Evolutionary conservation across 2,888 invertebrate genomes (phyloP).

Genomic region (Phania funesta): DNA sequence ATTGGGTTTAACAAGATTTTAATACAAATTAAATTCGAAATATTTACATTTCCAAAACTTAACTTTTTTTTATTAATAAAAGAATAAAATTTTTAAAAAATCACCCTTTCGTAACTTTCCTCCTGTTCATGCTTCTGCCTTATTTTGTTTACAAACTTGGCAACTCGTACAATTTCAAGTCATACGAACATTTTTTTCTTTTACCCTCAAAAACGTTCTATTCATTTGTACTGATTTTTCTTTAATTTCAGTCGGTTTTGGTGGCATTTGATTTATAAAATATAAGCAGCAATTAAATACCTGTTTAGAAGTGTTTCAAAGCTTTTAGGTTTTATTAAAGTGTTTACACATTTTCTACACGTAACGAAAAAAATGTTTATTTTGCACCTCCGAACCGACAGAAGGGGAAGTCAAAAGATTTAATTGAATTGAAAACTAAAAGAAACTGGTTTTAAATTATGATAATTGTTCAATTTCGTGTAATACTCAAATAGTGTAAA

Average conservation of each 20-base stretch:
- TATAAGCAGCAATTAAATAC: constrained; percentile 36
- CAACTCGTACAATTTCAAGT: background rate
- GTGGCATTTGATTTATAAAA: background rate
- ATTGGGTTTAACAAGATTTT: too few species aligned
- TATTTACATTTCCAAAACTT: too few species aligned
- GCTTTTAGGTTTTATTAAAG: constrained; percentile 28
- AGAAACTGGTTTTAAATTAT: constrained; percentile 3
- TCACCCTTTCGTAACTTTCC: background rate
- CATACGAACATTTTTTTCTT: background rate
- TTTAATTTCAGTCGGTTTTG: background rate
- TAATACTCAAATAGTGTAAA: background rate
- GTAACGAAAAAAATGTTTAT: constrained; percentile 6
- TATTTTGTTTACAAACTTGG: background rate
- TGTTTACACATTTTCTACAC: constrained; percentile 28
- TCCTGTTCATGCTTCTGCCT: background rate
- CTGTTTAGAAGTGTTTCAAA: constrained; percentile 33
- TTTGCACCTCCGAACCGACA: background rate
- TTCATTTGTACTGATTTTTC: constrained; percentile 17
- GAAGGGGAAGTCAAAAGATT: background rate
- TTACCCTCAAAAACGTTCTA: background rate
- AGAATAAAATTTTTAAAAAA: background rate
- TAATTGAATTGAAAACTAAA: background rate
- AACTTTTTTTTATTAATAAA: background rate
- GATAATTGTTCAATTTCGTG: background rate
- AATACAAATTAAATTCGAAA: too few species aligned